Percentiles rank a stretch among this genome's conserved stretches.
Evolutionary conservation across 2,797 vertebrate species (phyloP).

Genomic region (Microctenopoma stevenorrisi): DNA sequence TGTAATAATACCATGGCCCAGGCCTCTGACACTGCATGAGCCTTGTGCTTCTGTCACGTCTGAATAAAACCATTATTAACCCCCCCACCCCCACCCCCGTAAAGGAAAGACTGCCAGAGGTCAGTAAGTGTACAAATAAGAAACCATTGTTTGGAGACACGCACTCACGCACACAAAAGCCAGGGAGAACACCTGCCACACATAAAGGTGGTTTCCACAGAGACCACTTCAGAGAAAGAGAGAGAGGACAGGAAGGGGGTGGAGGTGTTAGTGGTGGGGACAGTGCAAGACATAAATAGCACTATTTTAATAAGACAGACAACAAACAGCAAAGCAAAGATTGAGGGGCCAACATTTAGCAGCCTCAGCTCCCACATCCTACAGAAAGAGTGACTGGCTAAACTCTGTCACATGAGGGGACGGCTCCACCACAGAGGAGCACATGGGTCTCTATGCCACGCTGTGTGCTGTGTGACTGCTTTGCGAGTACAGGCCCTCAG

Average conservation of each 20-base stretch:
- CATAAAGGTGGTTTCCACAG: constrained; percentile 22
- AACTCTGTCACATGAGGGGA: constrained; percentile 35
- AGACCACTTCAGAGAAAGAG: constrained; percentile 35
- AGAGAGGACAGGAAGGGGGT: background rate
- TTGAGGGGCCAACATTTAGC: background rate
- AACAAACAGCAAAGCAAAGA: background rate
- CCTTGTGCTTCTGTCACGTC: no score
- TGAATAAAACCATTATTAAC: no score
- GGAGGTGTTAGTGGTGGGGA: background rate
- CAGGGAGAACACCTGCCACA: constrained; percentile 71
- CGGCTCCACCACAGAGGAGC: constrained; percentile 26
- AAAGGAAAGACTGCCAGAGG: constrained; percentile 12
- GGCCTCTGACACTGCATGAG: no score
- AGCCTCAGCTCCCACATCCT: background rate
- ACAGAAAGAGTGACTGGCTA: background rate
- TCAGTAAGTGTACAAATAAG: constrained; percentile 50
- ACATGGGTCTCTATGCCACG: background rate
- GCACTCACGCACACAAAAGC: background rate
- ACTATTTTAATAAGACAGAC: background rate
- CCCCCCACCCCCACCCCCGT: no score
- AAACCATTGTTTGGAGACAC: constrained; percentile 57
- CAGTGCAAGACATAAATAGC: constrained; percentile 25
- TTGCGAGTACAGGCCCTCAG: background rate
- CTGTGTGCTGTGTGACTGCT: constrained; percentile 1
- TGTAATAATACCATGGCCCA: no score